Base-by-base conservation (phyloP, 2,888 invertebrate species). In the Allolobophora icterica region DNA sequence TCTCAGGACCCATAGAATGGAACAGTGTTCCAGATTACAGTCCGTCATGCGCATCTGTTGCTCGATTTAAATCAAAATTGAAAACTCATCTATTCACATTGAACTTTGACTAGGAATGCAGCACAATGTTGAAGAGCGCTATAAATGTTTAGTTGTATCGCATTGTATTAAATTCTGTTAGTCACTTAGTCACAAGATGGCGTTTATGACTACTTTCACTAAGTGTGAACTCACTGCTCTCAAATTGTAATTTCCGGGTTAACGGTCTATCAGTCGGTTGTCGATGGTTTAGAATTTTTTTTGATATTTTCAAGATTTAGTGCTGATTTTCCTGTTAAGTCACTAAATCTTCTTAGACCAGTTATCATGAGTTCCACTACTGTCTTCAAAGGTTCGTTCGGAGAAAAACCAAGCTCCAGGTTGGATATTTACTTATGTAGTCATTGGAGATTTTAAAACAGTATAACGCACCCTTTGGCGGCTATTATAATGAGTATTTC, bases 401-500 rank as follows among this genome's bases (percentile, higher is more conserved):
- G 58, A 34, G 90, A 90, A 33, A 90, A 90, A 42, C 90, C 90
- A 38, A 90, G 90, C 71, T 90, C 90, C 30, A 90, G 90, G 90
- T 90, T 71, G 30, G 40, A 89, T 38, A 40, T 89, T 35, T 38
- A 40, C 11, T 40, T 89, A 30, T 89, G 33, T 38, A 34, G 89
- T 40, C 45, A 89, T 33, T 33, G 45, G 21, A 34, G 6, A 89
- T 34, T 89, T 89, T 24, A 13, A 89, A 71, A 30, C n/a, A n/a
- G 71, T n/a, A 11, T 71, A 21, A 24, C n/a, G n/a, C n/a, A n/a
- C 42, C 42, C 42, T 42, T 42, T 42, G 13, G 8, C 42, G 42
- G 13, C 21, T 6, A 24, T 6, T 4, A 6, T 1, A 42, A 42
- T 42, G 42, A 5, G 40, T 40, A 40, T 13, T 40, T 40, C 40